Evolutionary conservation across 2,113 vertebrate genomes (phyloP), one percentile per base, ranked within the genome.

Genomic region (Dipodomys ordii): DNA sequence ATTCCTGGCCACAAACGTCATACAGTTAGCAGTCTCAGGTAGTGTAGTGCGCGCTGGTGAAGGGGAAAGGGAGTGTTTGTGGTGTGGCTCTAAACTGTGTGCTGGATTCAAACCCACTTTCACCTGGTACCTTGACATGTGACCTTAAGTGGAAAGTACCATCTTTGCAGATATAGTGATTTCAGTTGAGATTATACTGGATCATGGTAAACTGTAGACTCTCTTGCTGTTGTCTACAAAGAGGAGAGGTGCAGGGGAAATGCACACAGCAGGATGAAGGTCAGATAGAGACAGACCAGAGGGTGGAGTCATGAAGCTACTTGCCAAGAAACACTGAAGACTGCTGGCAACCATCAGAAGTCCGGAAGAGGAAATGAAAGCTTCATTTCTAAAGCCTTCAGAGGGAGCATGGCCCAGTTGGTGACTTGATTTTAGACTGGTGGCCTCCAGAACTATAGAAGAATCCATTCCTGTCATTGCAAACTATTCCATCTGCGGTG

Each of bases 91-190:
- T 71, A 7, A 83, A 20, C 16, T 15, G 9, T 68, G 25, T 46
- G 0, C 19, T 49, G 27, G 23, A 19, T 65, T 84, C 25, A 32
- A 77, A 78, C 25, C 67, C 46, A 39, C 11, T 4, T 20, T 22
- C 23, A 80, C 13, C 6, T 39, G 3, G 3, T 76, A 80, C 4
- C 30, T 49, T 80, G 18, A 46, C n/a, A 83, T 28, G 28, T 35
- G 20, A 94, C 9, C 83, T 93, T 27, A 62, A 86, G 79, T 83
- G 93, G 44, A 64, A 83, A 88, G 77, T 64, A 85, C 64, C 3
- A 7, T 39, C 18, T 82, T 77, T 62, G 57, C 22, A 53, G 68
- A 79, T 68, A 0, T 25, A 76, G 71, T 73, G 71, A 80, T n/a
- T 65, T 57, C 69, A 88, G 20, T n/a, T 32, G 74, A 68, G 69